phyloP scores from a whole-genome alignment of 2,113 vertebrate species.

The Cepphus grylle region DNA sequence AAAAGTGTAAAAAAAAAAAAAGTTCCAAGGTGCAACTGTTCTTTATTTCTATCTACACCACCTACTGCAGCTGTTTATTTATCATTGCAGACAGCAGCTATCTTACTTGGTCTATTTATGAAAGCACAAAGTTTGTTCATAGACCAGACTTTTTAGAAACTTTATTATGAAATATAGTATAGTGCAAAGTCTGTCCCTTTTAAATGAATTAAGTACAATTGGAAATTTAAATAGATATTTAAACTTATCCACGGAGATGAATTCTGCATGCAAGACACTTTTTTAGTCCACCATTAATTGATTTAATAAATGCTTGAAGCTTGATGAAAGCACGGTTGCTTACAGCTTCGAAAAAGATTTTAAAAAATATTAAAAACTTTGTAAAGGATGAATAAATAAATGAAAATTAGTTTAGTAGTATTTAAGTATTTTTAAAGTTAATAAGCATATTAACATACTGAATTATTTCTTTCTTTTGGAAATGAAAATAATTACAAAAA shows the following conservation, averaged over 20 bases:
- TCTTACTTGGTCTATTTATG: background rate
- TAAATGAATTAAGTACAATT: background rate
- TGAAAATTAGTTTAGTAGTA: background rate
- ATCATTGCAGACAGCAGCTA: background rate
- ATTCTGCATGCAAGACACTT: background rate
- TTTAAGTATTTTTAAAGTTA: background rate
- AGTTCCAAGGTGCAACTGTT: background rate
- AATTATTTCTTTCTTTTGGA: background rate
- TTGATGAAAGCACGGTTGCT: background rate
- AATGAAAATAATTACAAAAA: background rate
- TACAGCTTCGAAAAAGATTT: background rate
- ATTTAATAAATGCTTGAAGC: slow-evolving; percentile 1
- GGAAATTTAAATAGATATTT: background rate
- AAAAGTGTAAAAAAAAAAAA: no score
- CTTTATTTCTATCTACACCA: background rate
- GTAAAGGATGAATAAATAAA: slow-evolving; percentile 9
- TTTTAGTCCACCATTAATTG: slow-evolving; percentile 10
- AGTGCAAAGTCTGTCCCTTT: background rate
- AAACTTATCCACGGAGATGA: background rate
- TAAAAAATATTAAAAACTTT: background rate
- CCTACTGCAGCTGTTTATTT: background rate
- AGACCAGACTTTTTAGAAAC: background rate
- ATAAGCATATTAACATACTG: background rate
- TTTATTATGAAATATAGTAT: background rate
- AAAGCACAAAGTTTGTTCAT: background rate